Evolutionary conservation across 2,797 vertebrate genomes (phyloP), one percentile per base, ranked within the genome.

Genomic region (Arrhamphus sclerolepis): DNA sequence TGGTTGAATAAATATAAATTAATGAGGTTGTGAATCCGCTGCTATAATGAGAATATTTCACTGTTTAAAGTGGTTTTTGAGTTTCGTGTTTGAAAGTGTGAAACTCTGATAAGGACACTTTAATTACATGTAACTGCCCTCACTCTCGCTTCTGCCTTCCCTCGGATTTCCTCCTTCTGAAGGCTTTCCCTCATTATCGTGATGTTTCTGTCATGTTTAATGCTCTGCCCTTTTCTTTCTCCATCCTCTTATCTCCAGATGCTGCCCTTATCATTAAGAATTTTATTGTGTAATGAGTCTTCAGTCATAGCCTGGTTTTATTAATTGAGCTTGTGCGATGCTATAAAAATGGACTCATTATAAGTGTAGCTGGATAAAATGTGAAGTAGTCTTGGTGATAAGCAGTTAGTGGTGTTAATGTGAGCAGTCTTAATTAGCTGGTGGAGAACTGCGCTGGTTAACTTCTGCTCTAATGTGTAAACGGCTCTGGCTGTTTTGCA

Each of bases 401-500:
- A 38, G 34, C 34, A 38, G 13, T 38, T 38, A 14, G 11, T 34
- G 10, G 29, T 29, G 29, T 7, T 3, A 29, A 7, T 7, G 8
- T 29, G 6, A 29, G 29, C 8, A 9, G 31, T 34, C 31, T 13
- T 34, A 34, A 34, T 34, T 34, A 34, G 13, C 1, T 1, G 34
- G 14, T 4, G 13, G 34, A 38, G 34, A 38, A 2, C 31, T 11
- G 31, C 8, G 10, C 31, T 34, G 31, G 34, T 38, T 70, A 13
- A 52, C 75, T 60, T 56, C 16, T 19, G 2, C 50, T 54, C 4
- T 0, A 29, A 41, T 19, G 72, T 79, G 56, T 81, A 63, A 83
- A 81, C 41, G 75, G 19, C 63, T 71, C 16, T 0, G 8, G 43
- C 67, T 81, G 40, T 64, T 71, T 71, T 57, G 77, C 63, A 69